Base-by-base conservation (phyloP, 2,888 invertebrate species). In the Scotopteryx bipunctaria region DNA sequence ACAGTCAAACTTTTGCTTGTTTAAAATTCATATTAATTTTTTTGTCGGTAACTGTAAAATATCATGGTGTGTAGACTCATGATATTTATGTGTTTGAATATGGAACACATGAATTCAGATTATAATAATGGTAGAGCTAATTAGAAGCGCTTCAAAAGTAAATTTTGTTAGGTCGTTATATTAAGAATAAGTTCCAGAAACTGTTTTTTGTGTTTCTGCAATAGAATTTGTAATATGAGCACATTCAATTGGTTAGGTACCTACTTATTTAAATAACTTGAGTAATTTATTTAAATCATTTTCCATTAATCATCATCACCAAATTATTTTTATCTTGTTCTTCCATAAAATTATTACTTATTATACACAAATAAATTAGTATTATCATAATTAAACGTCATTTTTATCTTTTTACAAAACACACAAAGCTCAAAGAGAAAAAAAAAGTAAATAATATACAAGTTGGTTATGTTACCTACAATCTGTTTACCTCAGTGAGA, bases 381-480 rank as follows among this genome's bases (percentile, higher is more conserved):
- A 5, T 19, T 17, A 35, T 9, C 17, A 35, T 19, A 17, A 33
- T 19, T 35, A 9, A 17, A 16, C 16, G 19, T 3, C 19, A 32
- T 15, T 32, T 27, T 32, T 36, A 19, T 36, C 21, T 6, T 36
- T 21, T 21, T 25, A 15, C 23, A 37, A 33, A 33, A 15, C 6
- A 35, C 5, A 33, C 40, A 29, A 37, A 19, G 9, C 16, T 17
- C 29, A 29, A 17, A 17, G 2, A 31, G n/a, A 25, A 25, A 25
- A 16, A 19, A 29, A 11, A 31, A 31, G 13, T 14, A 31, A 31
- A 31, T 13, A 13, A 27, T 43, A 27, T 44, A 15, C 41, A 31
- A 58, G 51, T 51, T 31, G 66, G 71, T 73, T 71, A 78, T 67
- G 67, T 78, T 77, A 76, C 74, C 74, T 78, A 78, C 75, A 71